Conservation (phyloP, 2,888 invertebrate species). For the Sycophila texana region DNA sequence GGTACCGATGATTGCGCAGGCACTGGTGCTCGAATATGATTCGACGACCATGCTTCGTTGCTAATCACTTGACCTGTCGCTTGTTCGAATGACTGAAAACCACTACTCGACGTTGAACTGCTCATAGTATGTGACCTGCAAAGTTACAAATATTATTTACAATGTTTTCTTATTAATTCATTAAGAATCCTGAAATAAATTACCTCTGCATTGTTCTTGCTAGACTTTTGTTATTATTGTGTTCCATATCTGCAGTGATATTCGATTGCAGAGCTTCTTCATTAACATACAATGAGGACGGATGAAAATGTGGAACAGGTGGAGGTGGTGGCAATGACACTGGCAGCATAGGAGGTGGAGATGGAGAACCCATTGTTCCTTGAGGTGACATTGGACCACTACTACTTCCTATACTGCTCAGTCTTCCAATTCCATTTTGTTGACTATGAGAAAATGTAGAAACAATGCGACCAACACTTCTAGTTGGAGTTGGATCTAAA, state of each 20-base stretch:
- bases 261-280: slow-evolving; percentile 69
- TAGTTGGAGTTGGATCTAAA: slow-evolving; percentile 75
- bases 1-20: slow-evolving; percentile 60
- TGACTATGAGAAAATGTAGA: slow-evolving; percentile 69
- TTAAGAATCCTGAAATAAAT: slow-evolving; percentile 2
- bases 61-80: slow-evolving; percentile 56
- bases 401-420: slow-evolving; percentile 74
- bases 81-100: slow-evolving; percentile 61
- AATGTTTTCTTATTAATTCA: neutral
- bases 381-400: slow-evolving; percentile 75
- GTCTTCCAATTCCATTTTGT: slow-evolving; percentile 71
- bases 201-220: slow-evolving; percentile 69
- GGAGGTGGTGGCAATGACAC: slow-evolving; percentile 68
- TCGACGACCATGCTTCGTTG: slow-evolving; percentile 39
- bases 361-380: slow-evolving; percentile 73
- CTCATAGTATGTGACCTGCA: slow-evolving; percentile 67
- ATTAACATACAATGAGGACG: slow-evolving; percentile 73
- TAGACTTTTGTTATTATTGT: slow-evolving; percentile 77
- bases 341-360: slow-evolving; percentile 70
- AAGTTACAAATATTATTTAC: slow-evolving; percentile 14
- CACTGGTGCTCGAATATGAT: slow-evolving; percentile 27
- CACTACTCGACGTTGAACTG: slow-evolving; percentile 67
- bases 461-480: slow-evolving; percentile 64
- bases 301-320: slow-evolving; percentile 69
- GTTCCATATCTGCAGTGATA: slow-evolving; percentile 72